Conservation (phyloP, 64 coral and sea anemone species). For the Orbicella faveolata region DNA sequence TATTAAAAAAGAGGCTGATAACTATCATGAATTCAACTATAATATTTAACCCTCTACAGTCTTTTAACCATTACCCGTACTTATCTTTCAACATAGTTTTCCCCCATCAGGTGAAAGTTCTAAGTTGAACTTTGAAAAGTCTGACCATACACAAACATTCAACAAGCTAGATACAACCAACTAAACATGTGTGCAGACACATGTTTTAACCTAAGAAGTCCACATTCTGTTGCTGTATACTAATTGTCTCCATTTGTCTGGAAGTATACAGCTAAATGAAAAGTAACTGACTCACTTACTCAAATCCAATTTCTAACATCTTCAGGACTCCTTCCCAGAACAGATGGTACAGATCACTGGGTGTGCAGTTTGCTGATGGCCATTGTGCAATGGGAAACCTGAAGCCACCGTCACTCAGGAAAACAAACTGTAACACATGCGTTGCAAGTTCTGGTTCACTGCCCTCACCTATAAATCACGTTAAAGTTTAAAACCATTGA, state of each 20-base stretch:
- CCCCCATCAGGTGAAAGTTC: no score
- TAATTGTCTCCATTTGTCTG: no score
- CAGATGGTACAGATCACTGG: slow-evolving; percentile 26
- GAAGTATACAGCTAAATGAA: not conserved
- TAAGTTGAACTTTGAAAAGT: no score
- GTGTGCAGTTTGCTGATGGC: slow-evolving; percentile 31
- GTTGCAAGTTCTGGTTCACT: slow-evolving; percentile 21
- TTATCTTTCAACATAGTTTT: no score
- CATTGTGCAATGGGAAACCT: slow-evolving; percentile 53
- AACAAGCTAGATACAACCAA: no score
- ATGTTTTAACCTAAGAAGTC: no score
- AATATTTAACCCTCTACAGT: not conserved
- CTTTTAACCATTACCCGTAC: no score
- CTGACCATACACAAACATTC: no score
- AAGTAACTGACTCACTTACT: not conserved
- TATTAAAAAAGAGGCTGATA: not conserved
- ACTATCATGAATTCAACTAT: not conserved
- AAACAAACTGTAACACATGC: slow-evolving; percentile 50
- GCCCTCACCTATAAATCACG: not conserved
- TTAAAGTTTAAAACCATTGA: not conserved
- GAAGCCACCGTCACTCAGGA: slow-evolving; percentile 57
- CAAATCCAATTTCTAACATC: slow-evolving; percentile 41
- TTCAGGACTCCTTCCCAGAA: slow-evolving; percentile 57
- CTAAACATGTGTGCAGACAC: no score
- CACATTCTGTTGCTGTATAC: no score